Conservation (phyloP, 2,797 vertebrate genomes). For the Xiphorhynchus erythropygius region DNA sequence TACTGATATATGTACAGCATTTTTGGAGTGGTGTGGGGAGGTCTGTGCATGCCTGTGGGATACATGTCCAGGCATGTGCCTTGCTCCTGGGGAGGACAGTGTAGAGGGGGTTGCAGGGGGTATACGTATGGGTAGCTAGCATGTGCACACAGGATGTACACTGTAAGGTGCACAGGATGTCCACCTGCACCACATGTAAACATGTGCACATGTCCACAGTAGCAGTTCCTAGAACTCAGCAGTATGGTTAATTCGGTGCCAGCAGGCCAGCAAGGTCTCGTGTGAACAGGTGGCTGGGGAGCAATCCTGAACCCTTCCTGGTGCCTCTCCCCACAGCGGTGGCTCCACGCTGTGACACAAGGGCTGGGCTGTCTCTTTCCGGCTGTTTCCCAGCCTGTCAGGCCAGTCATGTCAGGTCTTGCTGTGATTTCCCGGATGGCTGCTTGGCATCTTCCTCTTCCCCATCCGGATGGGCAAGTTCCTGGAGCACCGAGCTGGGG, state of each 20-base stretch:
- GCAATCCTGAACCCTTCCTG: neutral
- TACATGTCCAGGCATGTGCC: neutral
- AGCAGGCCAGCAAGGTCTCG: neutral
- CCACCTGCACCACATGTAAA: fast-evolving
- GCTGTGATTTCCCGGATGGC: conserved; percentile 50
- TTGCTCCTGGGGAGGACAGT: fast-evolving
- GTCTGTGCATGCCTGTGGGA: fast-evolving
- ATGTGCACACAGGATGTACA: fast-evolving
- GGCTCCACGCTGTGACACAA: conserved; percentile 34
- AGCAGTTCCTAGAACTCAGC: neutral
- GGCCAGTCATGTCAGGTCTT: conserved; percentile 41
- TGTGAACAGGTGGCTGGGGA: neutral
- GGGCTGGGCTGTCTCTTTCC: conserved; percentile 37
- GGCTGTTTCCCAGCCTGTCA: conserved; percentile 52
- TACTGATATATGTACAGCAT: fast-evolving
- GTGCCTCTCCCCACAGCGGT: neutral
- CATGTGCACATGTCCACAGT: fast-evolving
- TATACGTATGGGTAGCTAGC: fast-evolving
- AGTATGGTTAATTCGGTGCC: fast-evolving
- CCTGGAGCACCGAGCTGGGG: neutral
- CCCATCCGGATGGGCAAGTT: conserved; percentile 44
- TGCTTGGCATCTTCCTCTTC: conserved; percentile 62
- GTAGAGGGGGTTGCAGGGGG: neutral
- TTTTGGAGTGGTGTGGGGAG: neutral
- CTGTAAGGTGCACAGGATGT: fast-evolving